Percentiles rank a stretch among this genome's conserved stretches.
Evolutionary conservation across 2,888 invertebrate genomes (phyloP).

Genomic region (Proisotoma minuta): DNA sequence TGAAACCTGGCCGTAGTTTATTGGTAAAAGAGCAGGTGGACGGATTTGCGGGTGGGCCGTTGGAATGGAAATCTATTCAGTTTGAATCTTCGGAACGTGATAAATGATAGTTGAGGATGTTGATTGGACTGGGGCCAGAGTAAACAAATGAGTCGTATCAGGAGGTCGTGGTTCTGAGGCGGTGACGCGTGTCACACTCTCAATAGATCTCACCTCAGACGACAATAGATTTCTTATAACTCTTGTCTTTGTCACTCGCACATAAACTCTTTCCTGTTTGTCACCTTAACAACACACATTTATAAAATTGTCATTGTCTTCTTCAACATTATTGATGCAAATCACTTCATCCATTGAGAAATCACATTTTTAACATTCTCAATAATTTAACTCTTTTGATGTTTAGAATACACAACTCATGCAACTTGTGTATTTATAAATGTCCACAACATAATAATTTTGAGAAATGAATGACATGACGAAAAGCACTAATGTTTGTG

Average conservation of each 20-base stretch:
- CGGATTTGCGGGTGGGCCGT: constrained; percentile 12
- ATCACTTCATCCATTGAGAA: too few species aligned
- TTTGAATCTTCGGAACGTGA: constrained; percentile 18
- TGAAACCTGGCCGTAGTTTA: constrained; percentile 13
- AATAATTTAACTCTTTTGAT: too few species aligned
- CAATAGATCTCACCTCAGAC: constrained; percentile 6
- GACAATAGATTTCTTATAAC: constrained; percentile 6
- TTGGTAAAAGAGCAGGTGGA: constrained; percentile 1
- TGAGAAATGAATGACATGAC: too few species aligned
- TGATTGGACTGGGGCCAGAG: constrained; percentile 34
- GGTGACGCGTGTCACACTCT: constrained; percentile 43
- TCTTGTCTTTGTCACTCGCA: background rate
- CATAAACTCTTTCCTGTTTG: too few species aligned
- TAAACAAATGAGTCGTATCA: constrained; percentile 47
- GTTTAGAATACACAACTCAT: too few species aligned
- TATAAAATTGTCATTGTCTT: too few species aligned
- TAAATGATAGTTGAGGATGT: constrained; percentile 32
- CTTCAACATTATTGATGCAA: too few species aligned
- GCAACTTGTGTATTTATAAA: too few species aligned
- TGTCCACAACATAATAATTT: too few species aligned
- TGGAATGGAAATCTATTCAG: constrained; percentile 12
- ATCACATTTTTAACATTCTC: too few species aligned
- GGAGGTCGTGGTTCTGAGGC: constrained; percentile 45
- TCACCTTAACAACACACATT: too few species aligned
- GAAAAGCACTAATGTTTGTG: too few species aligned